Evolutionary conservation across 2,113 vertebrate genomes (phyloP).

Genomic region (Sylvicapra grimmia): DNA sequence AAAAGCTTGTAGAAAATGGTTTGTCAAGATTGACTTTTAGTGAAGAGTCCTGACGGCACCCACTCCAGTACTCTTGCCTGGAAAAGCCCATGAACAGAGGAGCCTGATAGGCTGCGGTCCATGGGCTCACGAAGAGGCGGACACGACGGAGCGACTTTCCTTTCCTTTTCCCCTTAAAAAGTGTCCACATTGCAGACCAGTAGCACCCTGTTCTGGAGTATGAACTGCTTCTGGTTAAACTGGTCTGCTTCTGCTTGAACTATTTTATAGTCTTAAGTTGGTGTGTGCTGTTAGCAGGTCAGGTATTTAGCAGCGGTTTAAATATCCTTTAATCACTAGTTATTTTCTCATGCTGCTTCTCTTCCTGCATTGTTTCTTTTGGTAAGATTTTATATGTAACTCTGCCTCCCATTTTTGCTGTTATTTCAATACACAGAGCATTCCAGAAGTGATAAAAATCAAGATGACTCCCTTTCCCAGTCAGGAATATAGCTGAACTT

Average conservation of each 20-base stretch:
- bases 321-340: background rate
- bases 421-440: background rate
- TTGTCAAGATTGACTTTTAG: no score
- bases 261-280: background rate
- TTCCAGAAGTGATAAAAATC: background rate
- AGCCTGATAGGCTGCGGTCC: no score
- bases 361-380: background rate
- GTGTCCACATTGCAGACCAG: background rate
- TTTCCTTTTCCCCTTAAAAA: background rate
- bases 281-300: background rate
- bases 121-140: no score
- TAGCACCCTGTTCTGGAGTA: background rate
- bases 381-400: background rate
- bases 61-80: no score
- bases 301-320: background rate
- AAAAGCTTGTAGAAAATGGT: no score
- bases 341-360: background rate
- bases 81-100: no score
- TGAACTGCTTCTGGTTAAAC: background rate
- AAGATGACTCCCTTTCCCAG: background rate
- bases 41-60: no score
- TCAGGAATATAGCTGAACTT: background rate
- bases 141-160: no score
- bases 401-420: background rate
- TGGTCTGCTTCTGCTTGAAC: background rate